These are phyloP conservation scores for Philypnodon macrostomus DNA, from an alignment of 2,797 vertebrate genomes.

Conservation along the genomic window DNA sequence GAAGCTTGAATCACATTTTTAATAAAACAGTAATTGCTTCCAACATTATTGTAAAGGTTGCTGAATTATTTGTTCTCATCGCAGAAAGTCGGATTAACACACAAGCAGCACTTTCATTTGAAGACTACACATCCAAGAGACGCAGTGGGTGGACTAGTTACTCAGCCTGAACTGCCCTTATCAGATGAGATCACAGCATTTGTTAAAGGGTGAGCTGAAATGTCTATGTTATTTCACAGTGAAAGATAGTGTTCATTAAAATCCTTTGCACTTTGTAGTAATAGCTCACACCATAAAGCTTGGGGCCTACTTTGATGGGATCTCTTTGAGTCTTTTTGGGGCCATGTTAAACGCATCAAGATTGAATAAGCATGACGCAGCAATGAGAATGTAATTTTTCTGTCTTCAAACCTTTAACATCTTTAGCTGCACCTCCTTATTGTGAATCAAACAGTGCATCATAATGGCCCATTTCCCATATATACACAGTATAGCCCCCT, in stretches of 20 bases:
- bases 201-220: constrained; percentile 17
- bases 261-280: background rate
- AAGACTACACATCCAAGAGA: constrained; percentile 4
- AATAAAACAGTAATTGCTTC: constrained; percentile 1
- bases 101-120: constrained; percentile 7
- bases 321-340: background rate
- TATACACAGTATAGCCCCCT: too few relatives aligned
- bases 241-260: constrained; percentile 4
- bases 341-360: too few relatives aligned
- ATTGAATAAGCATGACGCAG: too few relatives aligned
- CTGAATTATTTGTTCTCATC: background rate
- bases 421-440: too few relatives aligned
- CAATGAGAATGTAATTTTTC: too few relatives aligned
- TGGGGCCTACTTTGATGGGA: background rate
- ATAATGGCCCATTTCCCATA: too few relatives aligned
- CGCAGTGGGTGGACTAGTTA: constrained; percentile 14
- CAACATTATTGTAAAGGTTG: background rate
- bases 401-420: too few relatives aligned
- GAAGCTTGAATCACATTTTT: background rate
- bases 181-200: constrained; percentile 19
- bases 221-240: constrained; percentile 8
- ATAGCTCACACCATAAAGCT: background rate
- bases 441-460: too few relatives aligned
- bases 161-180: constrained; percentile 26
- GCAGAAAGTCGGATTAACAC: constrained; percentile 8